Evolutionary conservation across 2,113 vertebrate genomes (phyloP).

Genomic region (Phaetusa simplex): DNA sequence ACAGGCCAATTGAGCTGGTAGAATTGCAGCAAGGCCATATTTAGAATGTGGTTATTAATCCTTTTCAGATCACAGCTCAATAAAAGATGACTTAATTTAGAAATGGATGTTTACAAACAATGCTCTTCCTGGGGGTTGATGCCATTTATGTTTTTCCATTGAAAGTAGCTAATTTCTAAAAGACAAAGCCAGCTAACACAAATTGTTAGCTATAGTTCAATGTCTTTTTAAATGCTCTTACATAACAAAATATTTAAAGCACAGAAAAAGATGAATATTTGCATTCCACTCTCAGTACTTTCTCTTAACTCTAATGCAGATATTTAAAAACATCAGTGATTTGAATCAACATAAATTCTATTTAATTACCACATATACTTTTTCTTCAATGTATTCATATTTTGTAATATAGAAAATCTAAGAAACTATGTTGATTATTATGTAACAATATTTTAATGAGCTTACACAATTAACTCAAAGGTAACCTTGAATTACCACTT

Average conservation of each 20-base stretch:
- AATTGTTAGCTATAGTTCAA: not conserved
- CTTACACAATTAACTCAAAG: not conserved
- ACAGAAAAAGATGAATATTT: not conserved
- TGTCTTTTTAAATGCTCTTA: not conserved
- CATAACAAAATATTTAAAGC: not conserved
- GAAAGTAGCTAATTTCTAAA: conserved; percentile 4
- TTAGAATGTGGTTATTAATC: not conserved
- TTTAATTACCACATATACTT: not conserved
- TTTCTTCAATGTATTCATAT: not conserved
- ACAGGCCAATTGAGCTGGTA: not conserved
- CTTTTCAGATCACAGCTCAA: not conserved
- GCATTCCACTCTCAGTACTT: not conserved
- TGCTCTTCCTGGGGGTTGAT: not conserved
- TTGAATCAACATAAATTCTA: not conserved
- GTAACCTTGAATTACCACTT: not conserved
- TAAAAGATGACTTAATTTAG: not conserved
- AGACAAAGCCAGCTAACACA: not conserved
- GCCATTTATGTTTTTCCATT: not conserved
- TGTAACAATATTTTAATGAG: not conserved
- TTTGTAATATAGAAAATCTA: not conserved
- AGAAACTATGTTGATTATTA: not conserved
- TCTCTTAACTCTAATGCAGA: not conserved
- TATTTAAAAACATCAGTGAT: not conserved
- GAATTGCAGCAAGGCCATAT: not conserved
- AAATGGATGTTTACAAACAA: not conserved